These are phyloP conservation scores for Dinocampus coccinellae DNA, from an alignment of 2,888 invertebrate genomes.

Conservation along the genomic window DNA sequence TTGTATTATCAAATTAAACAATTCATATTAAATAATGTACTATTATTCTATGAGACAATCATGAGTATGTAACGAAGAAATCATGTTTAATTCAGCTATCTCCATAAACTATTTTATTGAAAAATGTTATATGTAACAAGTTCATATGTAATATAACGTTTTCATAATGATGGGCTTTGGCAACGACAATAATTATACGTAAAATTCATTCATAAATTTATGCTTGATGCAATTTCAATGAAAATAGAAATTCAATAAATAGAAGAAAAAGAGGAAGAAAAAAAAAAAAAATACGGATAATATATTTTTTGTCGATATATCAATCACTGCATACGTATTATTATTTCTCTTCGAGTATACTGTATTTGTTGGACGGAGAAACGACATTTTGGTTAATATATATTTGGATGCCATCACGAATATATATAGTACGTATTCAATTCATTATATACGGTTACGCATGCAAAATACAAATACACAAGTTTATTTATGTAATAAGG, in stretches of 20 bases:
- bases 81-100: no score
- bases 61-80: no score
- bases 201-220: background rate
- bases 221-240: background rate
- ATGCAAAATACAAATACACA: background rate
- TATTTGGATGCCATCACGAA: background rate
- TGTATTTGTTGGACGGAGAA: conserved; percentile 16
- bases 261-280: background rate
- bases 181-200: no score
- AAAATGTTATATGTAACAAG: no score
- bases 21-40: no score
- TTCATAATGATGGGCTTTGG: no score
- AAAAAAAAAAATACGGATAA: background rate
- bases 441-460: background rate
- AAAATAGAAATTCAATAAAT: background rate
- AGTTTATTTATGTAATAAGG: background rate
- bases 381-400: conserved; percentile 9
- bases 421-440: background rate
- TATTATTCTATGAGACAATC: no score
- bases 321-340: background rate
- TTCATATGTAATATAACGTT: no score
- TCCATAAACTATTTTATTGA: no score
- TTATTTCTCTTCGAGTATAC: background rate
- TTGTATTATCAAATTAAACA: no score
- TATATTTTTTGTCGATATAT: background rate